These are phyloP conservation scores for Boloria selene DNA, from an alignment of 2,888 invertebrate species.

Conservation along the genomic window DNA sequence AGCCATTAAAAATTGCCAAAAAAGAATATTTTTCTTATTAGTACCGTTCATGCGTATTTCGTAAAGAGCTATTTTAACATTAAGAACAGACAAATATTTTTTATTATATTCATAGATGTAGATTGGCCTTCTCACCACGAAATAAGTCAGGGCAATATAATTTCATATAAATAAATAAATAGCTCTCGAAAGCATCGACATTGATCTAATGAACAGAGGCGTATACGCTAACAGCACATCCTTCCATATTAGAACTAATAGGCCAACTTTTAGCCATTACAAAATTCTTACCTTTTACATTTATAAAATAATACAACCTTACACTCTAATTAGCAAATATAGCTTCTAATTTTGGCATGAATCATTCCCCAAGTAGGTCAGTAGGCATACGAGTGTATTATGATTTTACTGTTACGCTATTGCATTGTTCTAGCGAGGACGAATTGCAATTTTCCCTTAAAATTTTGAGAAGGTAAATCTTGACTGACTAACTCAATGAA, in stretches of 20 bases:
- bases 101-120: no score
- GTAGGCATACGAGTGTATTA: not conserved
- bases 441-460: slow-evolving; percentile 2
- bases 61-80: no score
- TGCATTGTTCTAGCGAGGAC: slow-evolving; percentile 15
- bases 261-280: not conserved
- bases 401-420: slow-evolving; percentile 1
- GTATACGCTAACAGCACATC: no score
- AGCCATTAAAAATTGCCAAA: no score
- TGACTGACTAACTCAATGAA: no score
- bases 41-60: no score
- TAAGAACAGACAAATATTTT: no score
- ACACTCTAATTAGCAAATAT: slow-evolving; percentile 20
- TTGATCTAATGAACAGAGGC: no score
- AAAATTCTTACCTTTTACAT: not conserved
- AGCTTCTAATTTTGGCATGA: slow-evolving; percentile 23
- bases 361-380: slow-evolving; percentile 23
- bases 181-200: not conserved
- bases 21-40: no score
- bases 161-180: not conserved
- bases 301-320: not conserved
- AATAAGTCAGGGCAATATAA: no score
- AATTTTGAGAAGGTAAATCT: not conserved
- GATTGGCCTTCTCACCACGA: no score
- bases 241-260: no score